These are phyloP conservation scores for Clarias batrachus DNA, from an alignment of 2,113 vertebrate genomes.

Conservation along the genomic window DNA sequence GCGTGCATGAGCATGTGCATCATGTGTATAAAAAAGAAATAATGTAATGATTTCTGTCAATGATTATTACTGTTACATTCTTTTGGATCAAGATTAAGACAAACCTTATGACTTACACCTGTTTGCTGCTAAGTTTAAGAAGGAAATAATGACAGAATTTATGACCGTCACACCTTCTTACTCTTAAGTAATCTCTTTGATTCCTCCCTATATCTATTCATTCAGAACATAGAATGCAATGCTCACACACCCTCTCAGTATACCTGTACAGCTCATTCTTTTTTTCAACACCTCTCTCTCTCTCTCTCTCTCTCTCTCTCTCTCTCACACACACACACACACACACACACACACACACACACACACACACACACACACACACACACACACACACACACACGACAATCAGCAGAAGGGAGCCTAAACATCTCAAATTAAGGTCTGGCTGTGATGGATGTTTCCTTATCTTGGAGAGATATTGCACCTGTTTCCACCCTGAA, in stretches of 20 bases:
- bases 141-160: background rate
- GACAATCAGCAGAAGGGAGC: constrained; percentile 66
- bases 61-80: background rate
- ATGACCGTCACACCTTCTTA: background rate
- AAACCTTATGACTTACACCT: background rate
- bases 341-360: constrained; percentile 15
- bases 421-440: constrained; percentile 75
- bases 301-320: constrained; percentile 1
- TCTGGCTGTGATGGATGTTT: constrained; percentile 71
- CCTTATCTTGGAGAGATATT: constrained; percentile 71
- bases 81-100: background rate
- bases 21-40: background rate
- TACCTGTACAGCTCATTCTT: constrained; percentile 27
- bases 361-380: constrained; percentile 25
- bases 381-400: constrained; percentile 28
- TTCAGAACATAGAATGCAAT: background rate
- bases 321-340: background rate
- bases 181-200: background rate
- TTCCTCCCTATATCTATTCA: background rate
- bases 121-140: background rate
- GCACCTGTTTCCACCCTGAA: constrained; percentile 64
- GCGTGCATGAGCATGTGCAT: background rate
- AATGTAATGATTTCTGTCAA: background rate
- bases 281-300: background rate
- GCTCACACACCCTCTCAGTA: background rate